These are phyloP conservation scores for Agonopterix alstromeriana DNA, from an alignment of 2,888 invertebrate species.

Conservation along the genomic window DNA sequence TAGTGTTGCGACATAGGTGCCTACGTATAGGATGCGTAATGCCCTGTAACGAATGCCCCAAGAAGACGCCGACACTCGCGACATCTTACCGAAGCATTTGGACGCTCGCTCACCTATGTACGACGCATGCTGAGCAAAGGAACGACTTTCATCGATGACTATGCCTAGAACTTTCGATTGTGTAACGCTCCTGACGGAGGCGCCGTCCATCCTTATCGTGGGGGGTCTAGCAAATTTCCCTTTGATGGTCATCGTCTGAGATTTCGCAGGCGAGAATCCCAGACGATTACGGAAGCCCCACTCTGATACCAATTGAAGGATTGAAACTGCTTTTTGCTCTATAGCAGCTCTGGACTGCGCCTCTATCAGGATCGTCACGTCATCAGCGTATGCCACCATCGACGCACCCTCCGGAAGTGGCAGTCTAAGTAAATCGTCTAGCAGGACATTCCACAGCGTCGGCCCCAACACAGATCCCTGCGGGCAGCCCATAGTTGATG, in stretches of 20 bases:
- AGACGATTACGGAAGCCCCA: slow-evolving; percentile 3
- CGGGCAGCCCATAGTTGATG: slow-evolving; percentile 19
- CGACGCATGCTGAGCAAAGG: slow-evolving; percentile 7
- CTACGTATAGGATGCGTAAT: slow-evolving; percentile 10
- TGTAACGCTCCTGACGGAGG: neutral
- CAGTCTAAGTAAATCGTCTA: slow-evolving; percentile 19
- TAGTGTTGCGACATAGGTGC: slow-evolving; percentile 12
- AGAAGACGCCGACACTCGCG: slow-evolving; percentile 14
- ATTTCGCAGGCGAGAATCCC: slow-evolving; percentile 4
- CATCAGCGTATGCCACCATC: slow-evolving; percentile 20
- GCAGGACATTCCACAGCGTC: slow-evolving; percentile 18
- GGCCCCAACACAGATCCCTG: slow-evolving; percentile 14
- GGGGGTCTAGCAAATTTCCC: slow-evolving; percentile 1
- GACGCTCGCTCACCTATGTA: slow-evolving; percentile 9
- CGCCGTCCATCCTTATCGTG: neutral
- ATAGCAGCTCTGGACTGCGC: slow-evolving; percentile 13
- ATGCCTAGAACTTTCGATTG: neutral
- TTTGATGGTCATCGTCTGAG: slow-evolving; percentile 1
- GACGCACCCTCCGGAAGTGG: slow-evolving; percentile 11
- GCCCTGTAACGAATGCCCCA: slow-evolving; percentile 14
- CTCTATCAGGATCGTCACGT: slow-evolving; percentile 14
- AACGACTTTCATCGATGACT: neutral
- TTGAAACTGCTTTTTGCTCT: neutral
- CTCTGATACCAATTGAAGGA: neutral
- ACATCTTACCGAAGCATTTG: slow-evolving; percentile 12